phyloP scores from a whole-genome alignment of 2,113 vertebrate species.

The Raja brachyura region DNA sequence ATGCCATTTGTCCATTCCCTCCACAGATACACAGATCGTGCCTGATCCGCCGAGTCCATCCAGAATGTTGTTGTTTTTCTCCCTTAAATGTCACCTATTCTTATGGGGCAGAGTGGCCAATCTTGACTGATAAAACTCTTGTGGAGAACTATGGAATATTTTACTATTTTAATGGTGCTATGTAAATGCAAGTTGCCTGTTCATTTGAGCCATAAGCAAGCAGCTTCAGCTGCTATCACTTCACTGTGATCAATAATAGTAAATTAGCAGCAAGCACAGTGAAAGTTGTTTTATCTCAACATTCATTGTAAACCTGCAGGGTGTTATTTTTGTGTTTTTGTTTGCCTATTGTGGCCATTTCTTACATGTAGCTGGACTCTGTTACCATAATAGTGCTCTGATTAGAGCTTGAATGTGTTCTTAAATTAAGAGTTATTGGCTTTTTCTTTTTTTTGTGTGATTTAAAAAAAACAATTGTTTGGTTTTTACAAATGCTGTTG shows the following conservation, averaged over 20 bases:
- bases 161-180: not conserved
- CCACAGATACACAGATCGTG: too few species aligned
- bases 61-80: too few species aligned
- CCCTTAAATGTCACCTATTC: too few species aligned
- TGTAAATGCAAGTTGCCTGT: not conserved
- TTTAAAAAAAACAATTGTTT: too few species aligned
- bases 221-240: not conserved
- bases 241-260: not conserved
- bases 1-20: too few species aligned
- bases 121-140: not conserved
- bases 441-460: not conserved
- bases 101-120: too few species aligned
- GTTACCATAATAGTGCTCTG: not conserved
- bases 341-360: not conserved
- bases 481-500: not conserved
- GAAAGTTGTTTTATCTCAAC: not conserved
- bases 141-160: not conserved
- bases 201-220: not conserved
- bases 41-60: too few species aligned
- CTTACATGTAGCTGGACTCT: not conserved
- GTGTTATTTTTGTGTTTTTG: not conserved
- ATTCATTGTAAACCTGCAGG: not conserved
- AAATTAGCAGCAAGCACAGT: not conserved
- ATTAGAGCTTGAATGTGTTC: not conserved
- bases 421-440: not conserved